Percentiles rank a stretch among this genome's conserved stretches.
Evolutionary conservation across 1,140 invertebrate species (phyloP).

Genomic region (Camponotus floridanus): DNA sequence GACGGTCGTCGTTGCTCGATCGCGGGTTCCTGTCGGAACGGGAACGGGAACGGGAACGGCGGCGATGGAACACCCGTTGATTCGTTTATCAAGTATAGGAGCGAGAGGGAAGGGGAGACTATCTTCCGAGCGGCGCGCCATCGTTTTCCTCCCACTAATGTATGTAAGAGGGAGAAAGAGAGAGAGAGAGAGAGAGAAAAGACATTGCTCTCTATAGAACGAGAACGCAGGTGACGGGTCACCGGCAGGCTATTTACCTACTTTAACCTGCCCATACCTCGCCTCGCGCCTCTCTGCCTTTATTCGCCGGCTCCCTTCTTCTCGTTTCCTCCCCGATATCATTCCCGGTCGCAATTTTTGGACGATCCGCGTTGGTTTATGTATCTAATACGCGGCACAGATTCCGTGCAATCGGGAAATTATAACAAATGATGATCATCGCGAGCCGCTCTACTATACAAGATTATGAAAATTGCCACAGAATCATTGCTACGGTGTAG

Average conservation of each 20-base stretch:
- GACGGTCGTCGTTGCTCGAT: slow-evolving; percentile 35
- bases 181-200: slow-evolving; percentile 62
- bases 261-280: slow-evolving; percentile 78
- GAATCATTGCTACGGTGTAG: background rate
- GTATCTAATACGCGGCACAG: slow-evolving; percentile 54
- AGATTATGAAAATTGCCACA: slow-evolving; percentile 37
- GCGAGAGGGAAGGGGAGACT: background rate
- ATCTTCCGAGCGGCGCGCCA: slow-evolving; percentile 57
- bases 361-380: slow-evolving; percentile 10
- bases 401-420: slow-evolving; percentile 24
- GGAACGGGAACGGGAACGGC: slow-evolving; percentile 16
- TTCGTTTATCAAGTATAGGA: background rate
- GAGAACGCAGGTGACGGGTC: slow-evolving; percentile 87
- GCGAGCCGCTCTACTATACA: background rate
- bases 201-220: slow-evolving; percentile 85
- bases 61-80: slow-evolving; percentile 4
- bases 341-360: slow-evolving; percentile 7
- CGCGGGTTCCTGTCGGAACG: slow-evolving; percentile 63
- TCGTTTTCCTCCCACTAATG: slow-evolving; percentile 65
- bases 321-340: slow-evolving; percentile 1
- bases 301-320: slow-evolving; percentile 11
- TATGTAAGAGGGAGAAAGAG: background rate
- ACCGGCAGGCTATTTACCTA: slow-evolving; percentile 86
- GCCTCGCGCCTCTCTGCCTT: slow-evolving; percentile 71
- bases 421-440: background rate